Conservation (phyloP, 2,113 vertebrate species). For the Thymallus thymallus region DNA sequence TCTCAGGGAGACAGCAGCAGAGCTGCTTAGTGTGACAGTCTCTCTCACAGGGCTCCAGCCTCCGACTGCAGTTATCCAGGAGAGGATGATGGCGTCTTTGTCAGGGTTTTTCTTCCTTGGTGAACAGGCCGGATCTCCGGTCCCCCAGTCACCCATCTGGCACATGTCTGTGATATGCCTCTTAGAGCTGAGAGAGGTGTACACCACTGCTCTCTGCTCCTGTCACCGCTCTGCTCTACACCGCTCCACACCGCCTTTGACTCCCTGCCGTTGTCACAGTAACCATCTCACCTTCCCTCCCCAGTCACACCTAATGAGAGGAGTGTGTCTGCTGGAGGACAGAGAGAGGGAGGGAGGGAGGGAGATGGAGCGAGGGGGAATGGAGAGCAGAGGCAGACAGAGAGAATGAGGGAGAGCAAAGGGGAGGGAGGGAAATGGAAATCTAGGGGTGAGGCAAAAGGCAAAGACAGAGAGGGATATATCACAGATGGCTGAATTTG, state of each 20-base stretch:
- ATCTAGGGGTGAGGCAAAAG: too few relatives aligned
- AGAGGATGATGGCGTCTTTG: slow-evolving; percentile 1
- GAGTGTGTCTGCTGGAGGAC: slow-evolving; percentile 60
- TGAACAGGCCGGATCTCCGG: slow-evolving; percentile 26
- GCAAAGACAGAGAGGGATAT: too few relatives aligned
- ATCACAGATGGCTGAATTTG: too few relatives aligned
- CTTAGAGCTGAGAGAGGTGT: slow-evolving; percentile 10
- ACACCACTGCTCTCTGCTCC: not conserved
- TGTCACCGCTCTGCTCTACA: slow-evolving; percentile 9
- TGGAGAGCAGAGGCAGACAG: not conserved
- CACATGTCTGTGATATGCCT: slow-evolving; percentile 32
- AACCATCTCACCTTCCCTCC: slow-evolving; percentile 76
- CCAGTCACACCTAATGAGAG: slow-evolving; percentile 72
- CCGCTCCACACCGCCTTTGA: slow-evolving; percentile 50
- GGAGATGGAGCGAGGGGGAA: not conserved
- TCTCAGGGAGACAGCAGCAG: not conserved
- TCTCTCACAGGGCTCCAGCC: too few relatives aligned
- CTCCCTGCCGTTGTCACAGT: slow-evolving; percentile 76
- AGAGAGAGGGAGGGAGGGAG: slow-evolving; percentile 11
- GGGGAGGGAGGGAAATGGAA: too few relatives aligned
- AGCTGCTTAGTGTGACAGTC: not conserved
- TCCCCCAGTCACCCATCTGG: slow-evolving; percentile 35
- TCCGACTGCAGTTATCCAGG: not conserved
- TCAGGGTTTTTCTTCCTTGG: slow-evolving; percentile 22
- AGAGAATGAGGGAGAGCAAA: not conserved